Evolutionary conservation across 1,140 invertebrate genomes (phyloP), one percentile per base, ranked within the genome.

Genomic region (Laupala kohalensis): DNA sequence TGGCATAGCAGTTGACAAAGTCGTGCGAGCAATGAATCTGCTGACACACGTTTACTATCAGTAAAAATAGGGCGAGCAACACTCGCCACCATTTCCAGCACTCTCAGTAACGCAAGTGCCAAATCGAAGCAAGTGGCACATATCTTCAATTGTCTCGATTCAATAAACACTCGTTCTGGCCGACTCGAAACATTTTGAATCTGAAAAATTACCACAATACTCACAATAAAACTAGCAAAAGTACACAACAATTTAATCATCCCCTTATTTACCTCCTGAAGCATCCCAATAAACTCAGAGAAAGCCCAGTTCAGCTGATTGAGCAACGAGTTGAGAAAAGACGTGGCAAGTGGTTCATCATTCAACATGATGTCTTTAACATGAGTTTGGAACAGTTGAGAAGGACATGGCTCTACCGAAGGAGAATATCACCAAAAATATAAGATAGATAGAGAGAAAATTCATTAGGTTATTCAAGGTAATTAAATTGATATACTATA

Each of bases 301-400:
- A 94, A 94, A 0, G 91, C 89, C 92, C 92, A 95, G 79, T 95
- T 95, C 0, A 94, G 79, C 74, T 94, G 92, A 78, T 90, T 92
- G 0, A 95, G 80, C 1, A 95, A 77, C 0, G 90, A 92, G 78
- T 94, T 92, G 1, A 95, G 79, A 77, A 92, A 93, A 3, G 84
- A 80, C 0, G 84, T 86, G 0, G 89, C 85, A 3, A 80, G 69
- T 9, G 84, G 76, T 65, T 82, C 79, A 74, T 86, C 76, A n/a
- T 80, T 76, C 15, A 84, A 69, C 29, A 90, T 77, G 19, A 85
- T 78, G 24, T 85, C 80, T 70, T 80, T 81, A 3, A 89, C 78
- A 27, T 86, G 81, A 26, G 77, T 74, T 79, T 89, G 87, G 74
- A 86, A 87, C 6, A 85, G 77, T 19, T 73, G 25, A 0, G 88